phyloP scores from a whole-genome alignment of 2,113 vertebrate genomes.

The Herpetotheres cachinnans region DNA sequence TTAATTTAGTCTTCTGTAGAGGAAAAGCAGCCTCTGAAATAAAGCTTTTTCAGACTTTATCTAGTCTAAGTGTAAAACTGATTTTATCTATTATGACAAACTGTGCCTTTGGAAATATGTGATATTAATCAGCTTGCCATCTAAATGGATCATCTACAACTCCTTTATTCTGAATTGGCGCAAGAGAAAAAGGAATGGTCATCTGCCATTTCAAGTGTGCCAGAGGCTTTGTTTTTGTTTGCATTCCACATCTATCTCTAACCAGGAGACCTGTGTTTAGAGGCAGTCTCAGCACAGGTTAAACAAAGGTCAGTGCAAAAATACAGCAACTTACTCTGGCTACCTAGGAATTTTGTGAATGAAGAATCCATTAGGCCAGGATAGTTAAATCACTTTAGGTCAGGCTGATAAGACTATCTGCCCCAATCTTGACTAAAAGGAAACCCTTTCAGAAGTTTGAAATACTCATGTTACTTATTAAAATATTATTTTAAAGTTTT shows the following conservation, averaged over 20 bases:
- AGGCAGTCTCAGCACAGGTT: conserved; percentile 35
- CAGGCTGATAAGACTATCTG: conserved; percentile 10
- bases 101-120: conserved; percentile 3
- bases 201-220: conserved; percentile 36
- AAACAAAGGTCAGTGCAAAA: conserved; percentile 48
- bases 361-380: not conserved
- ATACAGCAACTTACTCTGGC: not conserved
- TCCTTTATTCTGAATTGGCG: not conserved
- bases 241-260: conserved; percentile 47
- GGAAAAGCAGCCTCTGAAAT: not conserved
- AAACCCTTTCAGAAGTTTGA: not conserved
- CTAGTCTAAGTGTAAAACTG: not conserved
- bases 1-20: not conserved
- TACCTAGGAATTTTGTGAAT: conserved; percentile 40
- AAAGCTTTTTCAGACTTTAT: not conserved
- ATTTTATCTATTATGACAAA: conserved; percentile 38
- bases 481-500: not conserved
- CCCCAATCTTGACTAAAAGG: not conserved
- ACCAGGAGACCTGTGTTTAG: conserved; percentile 5
- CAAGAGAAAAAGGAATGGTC: not conserved
- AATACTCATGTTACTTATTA: not conserved
- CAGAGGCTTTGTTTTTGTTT: conserved; percentile 61
- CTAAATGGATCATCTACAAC: not conserved
- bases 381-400: not conserved
- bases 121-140: conserved; percentile 39